phyloP scores from a whole-genome alignment of 2,888 invertebrate genomes.

The Sminthurides aquaticus region DNA sequence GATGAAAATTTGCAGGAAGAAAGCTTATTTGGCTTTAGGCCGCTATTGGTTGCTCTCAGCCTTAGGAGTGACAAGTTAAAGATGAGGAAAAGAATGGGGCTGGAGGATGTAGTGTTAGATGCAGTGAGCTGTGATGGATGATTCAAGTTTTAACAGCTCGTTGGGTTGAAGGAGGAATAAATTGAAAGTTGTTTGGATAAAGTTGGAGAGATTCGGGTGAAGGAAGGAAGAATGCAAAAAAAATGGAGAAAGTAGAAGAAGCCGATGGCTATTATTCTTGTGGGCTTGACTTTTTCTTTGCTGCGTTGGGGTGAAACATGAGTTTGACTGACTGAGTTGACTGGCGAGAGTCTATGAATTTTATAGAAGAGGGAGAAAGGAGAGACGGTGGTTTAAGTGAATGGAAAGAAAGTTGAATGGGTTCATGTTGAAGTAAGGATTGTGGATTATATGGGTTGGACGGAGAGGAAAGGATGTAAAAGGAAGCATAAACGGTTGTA shows the following conservation, averaged over 20 bases:
- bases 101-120: not conserved
- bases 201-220: not conserved
- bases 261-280: constrained; percentile 3
- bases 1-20: too few relatives aligned
- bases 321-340: not conserved
- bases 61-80: not conserved
- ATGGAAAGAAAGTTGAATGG: not conserved
- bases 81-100: too few relatives aligned
- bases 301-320: not conserved
- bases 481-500: too few relatives aligned
- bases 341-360: not conserved
- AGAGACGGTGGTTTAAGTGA: not conserved
- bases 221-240: not conserved
- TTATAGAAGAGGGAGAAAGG: not conserved
- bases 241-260: not conserved
- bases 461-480: too few relatives aligned
- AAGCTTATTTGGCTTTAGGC: too few relatives aligned
- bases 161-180: constrained; percentile 27
- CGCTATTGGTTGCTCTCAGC: too few relatives aligned
- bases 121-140: constrained; percentile 28
- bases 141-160: constrained; percentile 33
- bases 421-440: too few relatives aligned
- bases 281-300: not conserved
- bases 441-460: too few relatives aligned
- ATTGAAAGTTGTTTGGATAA: constrained; percentile 25